Evolutionary conservation across 1,140 invertebrate genomes (phyloP).

Genomic region (Drosophila aff.): DNA sequence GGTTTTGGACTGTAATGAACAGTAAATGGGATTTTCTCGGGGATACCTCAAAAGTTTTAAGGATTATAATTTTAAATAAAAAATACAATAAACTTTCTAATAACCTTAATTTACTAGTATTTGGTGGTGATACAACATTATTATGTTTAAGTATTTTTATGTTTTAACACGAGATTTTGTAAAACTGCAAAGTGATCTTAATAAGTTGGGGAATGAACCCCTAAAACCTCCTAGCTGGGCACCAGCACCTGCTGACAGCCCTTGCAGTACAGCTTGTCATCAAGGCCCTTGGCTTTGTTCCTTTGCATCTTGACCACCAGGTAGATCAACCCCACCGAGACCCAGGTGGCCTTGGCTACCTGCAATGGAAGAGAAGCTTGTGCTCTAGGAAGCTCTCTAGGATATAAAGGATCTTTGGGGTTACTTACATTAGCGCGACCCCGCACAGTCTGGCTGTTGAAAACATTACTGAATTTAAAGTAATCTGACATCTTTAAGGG

Average conservation of each 20-base stretch:
- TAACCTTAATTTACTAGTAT: neutral
- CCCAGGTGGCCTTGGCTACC: conserved; percentile 87
- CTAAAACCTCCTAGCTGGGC: neutral
- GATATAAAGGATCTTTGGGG: too few species aligned
- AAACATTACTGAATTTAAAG: conserved; percentile 47
- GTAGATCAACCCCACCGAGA: conserved; percentile 59
- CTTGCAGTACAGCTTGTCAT: conserved; percentile 58
- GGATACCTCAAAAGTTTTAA: neutral
- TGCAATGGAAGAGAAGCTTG: conserved; percentile 86
- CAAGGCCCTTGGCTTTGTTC: conserved; percentile 50
- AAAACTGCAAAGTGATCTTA: neutral
- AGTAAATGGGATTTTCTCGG: neutral
- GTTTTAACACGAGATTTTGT: neutral
- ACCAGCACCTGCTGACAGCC: conserved; percentile 53
- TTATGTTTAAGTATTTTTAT: neutral
- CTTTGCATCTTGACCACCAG: conserved; percentile 55
- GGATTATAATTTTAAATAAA: neutral
- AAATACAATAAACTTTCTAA: neutral
- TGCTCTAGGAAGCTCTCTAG: neutral
- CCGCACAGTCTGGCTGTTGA: conserved; percentile 60
- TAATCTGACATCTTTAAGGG: conserved; percentile 33
- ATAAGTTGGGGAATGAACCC: neutral
- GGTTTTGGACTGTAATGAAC: neutral
- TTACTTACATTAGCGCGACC: conserved; percentile 69
- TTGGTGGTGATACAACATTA: neutral